These are phyloP conservation scores for Hemicentrotus pulcherrimus DNA, from an alignment of 35 echinoderm and acorn worm species.

Conservation along the genomic window DNA sequence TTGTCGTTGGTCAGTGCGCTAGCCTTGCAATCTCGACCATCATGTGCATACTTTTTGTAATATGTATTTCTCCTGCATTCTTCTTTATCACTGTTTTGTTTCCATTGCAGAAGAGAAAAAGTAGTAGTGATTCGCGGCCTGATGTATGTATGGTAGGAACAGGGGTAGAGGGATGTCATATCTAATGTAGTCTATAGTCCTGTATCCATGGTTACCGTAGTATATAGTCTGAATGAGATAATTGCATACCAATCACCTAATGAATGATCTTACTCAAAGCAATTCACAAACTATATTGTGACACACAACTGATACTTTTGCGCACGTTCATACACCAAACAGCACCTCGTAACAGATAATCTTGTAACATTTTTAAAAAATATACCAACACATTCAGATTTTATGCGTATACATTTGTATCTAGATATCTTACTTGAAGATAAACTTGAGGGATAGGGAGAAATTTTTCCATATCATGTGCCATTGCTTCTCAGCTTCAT, in stretches of 20 bases:
- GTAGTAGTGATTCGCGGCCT: slow-evolving; percentile 22
- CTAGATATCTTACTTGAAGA: too few relatives aligned
- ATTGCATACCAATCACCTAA: not conserved
- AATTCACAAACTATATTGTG: not conserved
- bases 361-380: not conserved
- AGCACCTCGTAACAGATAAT: not conserved
- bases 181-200: not conserved
- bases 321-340: not conserved
- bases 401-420: not conserved
- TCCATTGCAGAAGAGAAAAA: slow-evolving; percentile 44
- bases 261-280: not conserved
- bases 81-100: slow-evolving; percentile 18
- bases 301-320: not conserved
- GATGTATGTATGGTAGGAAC: slow-evolving; percentile 31
- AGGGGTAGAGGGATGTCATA: not conserved
- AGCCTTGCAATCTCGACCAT: not conserved
- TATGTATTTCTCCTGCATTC: not conserved
- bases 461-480: not conserved
- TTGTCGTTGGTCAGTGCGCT: not conserved
- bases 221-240: not conserved
- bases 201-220: not conserved
- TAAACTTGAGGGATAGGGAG: not conserved
- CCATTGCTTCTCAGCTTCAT: not conserved
- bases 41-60: not conserved
- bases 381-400: not conserved